Evolutionary conservation across 2,888 invertebrate species (phyloP), one percentile per base, ranked within the genome.

Genomic region (Pardosa pseudoannulata): DNA sequence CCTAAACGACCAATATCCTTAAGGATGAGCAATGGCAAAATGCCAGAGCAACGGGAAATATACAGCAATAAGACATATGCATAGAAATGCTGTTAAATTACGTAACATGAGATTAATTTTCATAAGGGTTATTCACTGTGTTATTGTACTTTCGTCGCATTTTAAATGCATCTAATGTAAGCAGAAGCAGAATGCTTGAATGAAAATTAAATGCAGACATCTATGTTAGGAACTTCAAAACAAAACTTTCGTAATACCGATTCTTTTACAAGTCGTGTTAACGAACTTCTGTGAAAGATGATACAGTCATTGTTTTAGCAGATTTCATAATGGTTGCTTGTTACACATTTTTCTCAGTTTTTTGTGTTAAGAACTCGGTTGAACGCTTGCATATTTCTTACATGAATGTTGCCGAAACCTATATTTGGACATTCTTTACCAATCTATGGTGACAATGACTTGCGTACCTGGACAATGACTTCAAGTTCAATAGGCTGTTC

Each of bases 1-100:
- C 72, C 71, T 78, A 56, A n/a, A 80, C 41, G 73, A 46, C 79
- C 72, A 73, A 32, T 32, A 80, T 64, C 79, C 65, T 27, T n/a
- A 32, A 27, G 23, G 32, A 67, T 46, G 29, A 39, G 74, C 74
- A 64, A 70, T 70, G 70, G 71, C 71, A 79, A 39, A 16, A 39
- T 41, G 71, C 79, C 79, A 79, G 16, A 46, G 1, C 16, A 46
- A 46, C 41, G 6, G 16, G 9, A 46, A 71, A 27, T 41, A 36
- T 31, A 62, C 41, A 39, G 36, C 39, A 64, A 56, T 73, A 80
- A 80, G 71, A 73, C 72, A 72, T 80, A 72, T 50, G 64, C 64
- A 28, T 70, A 13, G 36, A 29, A 76, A 62, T 56, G 19, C n/a
- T 72, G 72, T 65, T 50, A 9, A 46, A 9, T 46, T 36, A 36